These are phyloP conservation scores for Therioaphis trifolii DNA, from an alignment of 2,888 invertebrate genomes.

Conservation along the genomic window DNA sequence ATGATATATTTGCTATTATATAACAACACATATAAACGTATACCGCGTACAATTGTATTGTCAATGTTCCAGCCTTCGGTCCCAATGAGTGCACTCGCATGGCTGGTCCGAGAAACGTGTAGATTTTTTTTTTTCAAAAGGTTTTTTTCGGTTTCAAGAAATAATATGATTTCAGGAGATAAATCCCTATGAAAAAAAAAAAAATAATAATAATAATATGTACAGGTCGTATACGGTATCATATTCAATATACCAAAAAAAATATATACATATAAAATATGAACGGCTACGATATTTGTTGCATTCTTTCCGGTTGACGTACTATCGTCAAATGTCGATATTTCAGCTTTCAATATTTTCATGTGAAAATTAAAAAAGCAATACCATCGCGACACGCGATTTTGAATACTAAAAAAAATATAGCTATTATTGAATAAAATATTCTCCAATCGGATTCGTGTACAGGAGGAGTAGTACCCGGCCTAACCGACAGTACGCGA, in stretches of 20 bases:
- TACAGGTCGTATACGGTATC: not conserved
- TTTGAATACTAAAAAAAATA: too few species aligned
- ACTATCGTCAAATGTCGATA: not conserved
- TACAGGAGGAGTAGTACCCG: too few species aligned
- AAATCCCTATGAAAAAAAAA: constrained; percentile 10
- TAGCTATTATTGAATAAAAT: too few species aligned
- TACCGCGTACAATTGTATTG: constrained; percentile 33
- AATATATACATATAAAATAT: too few species aligned
- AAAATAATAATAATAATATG: not conserved
- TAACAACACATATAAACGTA: too few species aligned
- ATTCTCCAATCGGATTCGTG: too few species aligned
- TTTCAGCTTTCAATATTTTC: not conserved
- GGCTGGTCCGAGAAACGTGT: constrained; percentile 5
- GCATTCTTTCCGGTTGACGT: not conserved
- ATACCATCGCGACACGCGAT: too few species aligned
- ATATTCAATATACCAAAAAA: constrained; percentile 36
- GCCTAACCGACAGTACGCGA: too few species aligned
- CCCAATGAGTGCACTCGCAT: constrained; percentile 35
- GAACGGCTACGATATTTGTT: constrained; percentile 1
- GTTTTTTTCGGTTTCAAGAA: constrained; percentile 1
- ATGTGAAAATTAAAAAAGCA: not conserved
- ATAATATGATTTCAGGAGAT: constrained; percentile 24
- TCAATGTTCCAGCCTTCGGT: not conserved
- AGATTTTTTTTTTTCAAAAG: constrained; percentile 23
- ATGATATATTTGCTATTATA: constrained; percentile 5